Evolutionary conservation across 2,113 vertebrate genomes (phyloP).

Genomic region (Hemichromis elongatus): DNA sequence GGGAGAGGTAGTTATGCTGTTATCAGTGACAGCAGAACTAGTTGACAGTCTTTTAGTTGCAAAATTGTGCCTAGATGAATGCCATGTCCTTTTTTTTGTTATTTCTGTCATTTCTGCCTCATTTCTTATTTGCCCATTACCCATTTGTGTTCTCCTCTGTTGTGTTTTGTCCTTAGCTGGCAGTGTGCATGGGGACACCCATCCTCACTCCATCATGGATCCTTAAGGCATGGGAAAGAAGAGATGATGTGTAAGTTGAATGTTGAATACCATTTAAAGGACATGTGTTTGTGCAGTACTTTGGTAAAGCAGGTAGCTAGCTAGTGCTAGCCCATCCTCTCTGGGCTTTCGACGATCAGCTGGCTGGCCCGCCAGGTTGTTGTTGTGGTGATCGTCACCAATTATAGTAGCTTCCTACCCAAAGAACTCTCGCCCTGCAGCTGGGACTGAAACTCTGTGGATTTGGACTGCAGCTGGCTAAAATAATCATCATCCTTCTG

Average conservation of each 20-base stretch:
- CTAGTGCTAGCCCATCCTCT: not conserved
- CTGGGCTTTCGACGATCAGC: not conserved
- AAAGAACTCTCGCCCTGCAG: not conserved
- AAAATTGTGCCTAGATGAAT: not conserved
- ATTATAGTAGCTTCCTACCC: not conserved
- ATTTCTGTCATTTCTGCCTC: not conserved
- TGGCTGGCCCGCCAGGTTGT: not conserved
- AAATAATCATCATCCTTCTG: not conserved
- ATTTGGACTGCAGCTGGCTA: not conserved
- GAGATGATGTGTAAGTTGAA: constrained; percentile 82
- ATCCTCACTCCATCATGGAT: constrained; percentile 94
- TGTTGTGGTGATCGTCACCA: not conserved
- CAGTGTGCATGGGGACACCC: constrained; percentile 92
- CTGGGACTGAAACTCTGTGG: not conserved
- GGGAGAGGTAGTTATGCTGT: not conserved
- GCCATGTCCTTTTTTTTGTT: not conserved
- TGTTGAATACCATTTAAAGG: constrained; percentile 27
- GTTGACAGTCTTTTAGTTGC: not conserved
- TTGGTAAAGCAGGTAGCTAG: not conserved
- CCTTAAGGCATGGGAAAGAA: constrained; percentile 88
- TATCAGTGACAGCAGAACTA: not conserved
- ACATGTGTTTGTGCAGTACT: not conserved
- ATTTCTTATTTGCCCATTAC: not conserved
- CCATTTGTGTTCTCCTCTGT: not conserved
- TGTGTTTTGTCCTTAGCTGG: constrained; percentile 72